Evolutionary conservation across 1,140 invertebrate genomes (phyloP), one percentile per base, ranked within the genome.

Genomic region (Sarcophaga peregrina): DNA sequence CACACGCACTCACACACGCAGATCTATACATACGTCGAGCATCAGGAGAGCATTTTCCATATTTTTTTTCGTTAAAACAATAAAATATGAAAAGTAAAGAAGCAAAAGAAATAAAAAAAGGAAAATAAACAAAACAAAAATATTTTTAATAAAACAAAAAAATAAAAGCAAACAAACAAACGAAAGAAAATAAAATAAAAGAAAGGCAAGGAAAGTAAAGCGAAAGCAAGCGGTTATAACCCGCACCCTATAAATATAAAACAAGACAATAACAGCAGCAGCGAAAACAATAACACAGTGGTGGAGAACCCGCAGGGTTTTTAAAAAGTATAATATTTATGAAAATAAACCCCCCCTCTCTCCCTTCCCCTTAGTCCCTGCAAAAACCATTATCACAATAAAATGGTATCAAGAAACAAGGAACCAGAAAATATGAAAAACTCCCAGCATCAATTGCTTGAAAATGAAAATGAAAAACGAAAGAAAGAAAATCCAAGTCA

Each of bases 21-120:
- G n/a, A n/a, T n/a, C n/a, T n/a, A n/a, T n/a, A n/a, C n/a, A n/a
- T n/a, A n/a, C n/a, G n/a, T n/a, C n/a, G n/a, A 20, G 62, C 4
- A 6, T 6, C 6, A 20, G 62, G 62, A 20, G 17, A 20, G 62
- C 37, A 25, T 78, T 15, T n/a, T 78, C 50, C 75, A 50, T 52
- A 20, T 78, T 76, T 78, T 78, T 78, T 78, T 76, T 76, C 48
- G 17, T 76, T 76, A 25, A 17, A 76, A 76, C 74, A 76, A 76
- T 76, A 76, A 76, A 76, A 48, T 25, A 76, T 76, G 17, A 37
- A 37, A 37, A 37, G 25, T 37, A 37, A 37, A 37, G 46, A 37
- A 37, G 46, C 45, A 75, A 47, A 75, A 75, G 37, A 52, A 20
- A 78, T 17, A 68, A 68, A 68, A 68, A 68, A 68, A 68, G 8